Evolutionary conservation across 2,888 invertebrate species (phyloP).

Genomic region (Hydroisotoma schaefferi): DNA sequence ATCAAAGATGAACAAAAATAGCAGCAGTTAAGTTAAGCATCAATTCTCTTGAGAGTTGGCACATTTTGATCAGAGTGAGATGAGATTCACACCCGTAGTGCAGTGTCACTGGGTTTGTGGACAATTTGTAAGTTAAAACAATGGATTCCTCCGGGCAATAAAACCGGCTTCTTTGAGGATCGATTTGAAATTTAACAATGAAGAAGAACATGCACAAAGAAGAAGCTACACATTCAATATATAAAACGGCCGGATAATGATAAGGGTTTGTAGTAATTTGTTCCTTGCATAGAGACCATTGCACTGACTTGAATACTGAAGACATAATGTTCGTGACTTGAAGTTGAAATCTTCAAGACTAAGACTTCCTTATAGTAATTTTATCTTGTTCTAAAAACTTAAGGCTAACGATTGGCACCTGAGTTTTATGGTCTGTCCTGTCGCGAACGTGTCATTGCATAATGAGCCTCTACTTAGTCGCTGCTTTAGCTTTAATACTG

Average conservation of each 20-base stretch:
- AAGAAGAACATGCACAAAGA: too few species aligned
- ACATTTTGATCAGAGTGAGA: too few species aligned
- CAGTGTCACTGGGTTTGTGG: background rate
- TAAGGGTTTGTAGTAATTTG: conserved; percentile 11
- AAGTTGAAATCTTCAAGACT: conserved; percentile 1
- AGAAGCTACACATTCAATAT: too few species aligned
- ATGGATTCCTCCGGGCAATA: conserved; percentile 1
- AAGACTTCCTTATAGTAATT: too few species aligned
- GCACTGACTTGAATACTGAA: too few species aligned
- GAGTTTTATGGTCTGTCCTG: conserved; percentile 40
- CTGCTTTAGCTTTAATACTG: too few species aligned
- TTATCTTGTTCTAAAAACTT: background rate
- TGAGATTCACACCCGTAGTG: too few species aligned
- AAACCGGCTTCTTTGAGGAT: conserved; percentile 12
- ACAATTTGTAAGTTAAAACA: conserved; percentile 10
- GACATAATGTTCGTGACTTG: conserved; percentile 4
- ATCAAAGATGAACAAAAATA: too few species aligned
- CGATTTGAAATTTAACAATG: conserved; percentile 1
- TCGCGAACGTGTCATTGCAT: conserved; percentile 42
- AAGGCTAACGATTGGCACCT: conserved; percentile 37
- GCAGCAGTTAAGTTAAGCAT: too few species aligned
- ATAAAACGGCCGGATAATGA: too few species aligned
- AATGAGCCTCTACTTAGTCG: conserved; percentile 34
- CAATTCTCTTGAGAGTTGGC: too few species aligned
- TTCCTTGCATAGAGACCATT: background rate